Base-by-base conservation (phyloP, 2,113 vertebrate genomes). In the Fukomys damarensis region DNA sequence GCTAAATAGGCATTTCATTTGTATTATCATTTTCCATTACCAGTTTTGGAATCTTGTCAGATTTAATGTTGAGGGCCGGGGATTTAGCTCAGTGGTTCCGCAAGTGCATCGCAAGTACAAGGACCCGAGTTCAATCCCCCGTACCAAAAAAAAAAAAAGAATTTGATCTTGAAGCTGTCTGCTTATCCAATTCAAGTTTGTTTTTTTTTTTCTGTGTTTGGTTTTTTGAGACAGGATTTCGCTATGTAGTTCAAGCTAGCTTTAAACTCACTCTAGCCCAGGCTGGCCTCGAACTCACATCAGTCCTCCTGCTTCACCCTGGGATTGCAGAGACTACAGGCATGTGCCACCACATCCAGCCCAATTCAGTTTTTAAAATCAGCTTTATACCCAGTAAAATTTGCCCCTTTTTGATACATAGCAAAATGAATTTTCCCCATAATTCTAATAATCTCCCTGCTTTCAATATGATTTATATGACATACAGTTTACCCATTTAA, bases 11-110 rank as follows among this genome's bases (percentile, higher is more conserved):
- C 1, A 1, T 91, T n/a, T 87, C 41, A 70, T 77, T 26, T 16
- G 1, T 90, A n/a, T 90, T 86, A 81, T 35, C 59, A 52, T 90
- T 97, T 94, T 80, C 26, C 14, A 54, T 93, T 10, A 43, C 77
- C 41, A 94, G 1, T 79, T 93, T 95, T 94, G 95, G 32, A 94
- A 72, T 95, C 41, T 63, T 97, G 52, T 5, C 97, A 35, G 85
- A 81, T 89, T 93, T 4, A 63, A n/a, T n/a, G n/a, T n/a, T n/a
- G n/a, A n/a, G n/a, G n/a, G n/a, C n/a, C n/a, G n/a, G n/a, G n/a
- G n/a, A n/a, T n/a, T n/a, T n/a, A n/a, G n/a, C n/a, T n/a, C n/a
- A n/a, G n/a, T n/a, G n/a, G n/a, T n/a, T n/a, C n/a, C n/a, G n/a
- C n/a, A n/a, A n/a, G n/a, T n/a, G n/a, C n/a, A n/a, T n/a, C n/a